These are phyloP conservation scores for Drosophila barbarae DNA, from an alignment of 2,888 invertebrate genomes.

Conservation along the genomic window DNA sequence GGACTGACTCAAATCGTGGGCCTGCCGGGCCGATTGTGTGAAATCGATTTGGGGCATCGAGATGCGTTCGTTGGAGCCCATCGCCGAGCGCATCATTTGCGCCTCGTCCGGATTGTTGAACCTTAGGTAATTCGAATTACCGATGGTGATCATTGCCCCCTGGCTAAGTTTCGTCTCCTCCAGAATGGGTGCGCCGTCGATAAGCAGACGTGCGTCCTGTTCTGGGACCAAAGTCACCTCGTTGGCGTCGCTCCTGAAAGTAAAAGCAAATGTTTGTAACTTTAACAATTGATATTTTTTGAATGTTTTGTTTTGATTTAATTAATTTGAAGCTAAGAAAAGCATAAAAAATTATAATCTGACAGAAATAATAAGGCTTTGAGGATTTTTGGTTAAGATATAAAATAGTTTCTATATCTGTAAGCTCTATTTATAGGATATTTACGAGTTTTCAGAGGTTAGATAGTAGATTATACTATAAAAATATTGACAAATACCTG, in stretches of 20 bases:
- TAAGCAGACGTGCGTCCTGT: slow-evolving; percentile 83
- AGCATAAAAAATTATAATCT: no score
- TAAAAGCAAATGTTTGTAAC: neutral
- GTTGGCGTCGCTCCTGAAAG: slow-evolving; percentile 83
- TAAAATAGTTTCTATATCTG: no score
- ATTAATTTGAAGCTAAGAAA: neutral
- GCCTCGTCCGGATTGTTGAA: slow-evolving; percentile 96
- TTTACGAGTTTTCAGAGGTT: neutral
- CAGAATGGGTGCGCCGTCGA: slow-evolving; percentile 87
- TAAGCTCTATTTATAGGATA: neutral
- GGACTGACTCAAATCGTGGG: slow-evolving; percentile 44
- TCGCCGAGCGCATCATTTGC: slow-evolving; percentile 90
- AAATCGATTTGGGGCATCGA: slow-evolving; percentile 90
- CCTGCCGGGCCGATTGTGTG: slow-evolving; percentile 59
- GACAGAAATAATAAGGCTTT: neutral
- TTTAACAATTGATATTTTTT: neutral
- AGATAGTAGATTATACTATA: neutral
- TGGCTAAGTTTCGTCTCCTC: slow-evolving; percentile 89
- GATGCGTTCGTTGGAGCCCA: slow-evolving; percentile 85
- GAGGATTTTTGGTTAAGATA: neutral
- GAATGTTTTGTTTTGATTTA: neutral
- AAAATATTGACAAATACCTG: slow-evolving; percentile 69
- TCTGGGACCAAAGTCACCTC: slow-evolving; percentile 92
- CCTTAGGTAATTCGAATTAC: slow-evolving; percentile 93
- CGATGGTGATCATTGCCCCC: slow-evolving; percentile 95